Evolutionary conservation across 2,113 vertebrate genomes (phyloP), one percentile per base, ranked within the genome.

Genomic region (Ageneiosus marmoratus): DNA sequence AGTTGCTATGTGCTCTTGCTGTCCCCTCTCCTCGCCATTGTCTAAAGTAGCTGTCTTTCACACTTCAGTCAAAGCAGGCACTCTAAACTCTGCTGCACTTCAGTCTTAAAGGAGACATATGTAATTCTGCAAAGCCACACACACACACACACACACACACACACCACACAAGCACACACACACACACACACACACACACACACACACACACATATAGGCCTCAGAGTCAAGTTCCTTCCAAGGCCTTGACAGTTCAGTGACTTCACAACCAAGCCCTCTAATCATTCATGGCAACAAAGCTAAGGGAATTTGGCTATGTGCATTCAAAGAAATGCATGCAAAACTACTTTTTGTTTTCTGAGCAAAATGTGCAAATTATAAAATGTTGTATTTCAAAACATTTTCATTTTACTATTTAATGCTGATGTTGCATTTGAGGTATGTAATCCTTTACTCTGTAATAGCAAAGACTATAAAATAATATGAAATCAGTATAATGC

Each of bases 151-250:
- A 69, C 65, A 46, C 70, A 53, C 56, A 78, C 29, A 50, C 63
- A 62, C 60, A 78, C 63, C 51, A n/a, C n/a, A n/a, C n/a, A n/a
- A 53, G 46, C n/a, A n/a, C n/a, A n/a, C n/a, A n/a, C n/a, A n/a
- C n/a, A n/a, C n/a, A n/a, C n/a, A n/a, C 80, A 72, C 80, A 82
- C 69, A 44, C 79, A 60, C 37, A 29, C 79, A 65, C 78, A 69
- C 79, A 82, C 65, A 69, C 65, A 67, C 34, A 41, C 34, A 69
- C 34, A 69, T 2, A 72, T 11, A 46, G 4, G 37, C 56, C 89
- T 88, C 89, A 91, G 89, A 90, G 88, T 89, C 85, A 89, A 91
- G 91, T 91, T 92, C 88, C 87, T 84, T 88, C 90, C 88, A 87
- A 88, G 89, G 83, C 80, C 83, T 77, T 91, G 90, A 91, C 82